A percentile compares a stretch with the other conserved stretches of the same genome.
Evolutionary conservation across 1,140 invertebrate species (phyloP).

Genomic region (Andrena cerasifolii): DNA sequence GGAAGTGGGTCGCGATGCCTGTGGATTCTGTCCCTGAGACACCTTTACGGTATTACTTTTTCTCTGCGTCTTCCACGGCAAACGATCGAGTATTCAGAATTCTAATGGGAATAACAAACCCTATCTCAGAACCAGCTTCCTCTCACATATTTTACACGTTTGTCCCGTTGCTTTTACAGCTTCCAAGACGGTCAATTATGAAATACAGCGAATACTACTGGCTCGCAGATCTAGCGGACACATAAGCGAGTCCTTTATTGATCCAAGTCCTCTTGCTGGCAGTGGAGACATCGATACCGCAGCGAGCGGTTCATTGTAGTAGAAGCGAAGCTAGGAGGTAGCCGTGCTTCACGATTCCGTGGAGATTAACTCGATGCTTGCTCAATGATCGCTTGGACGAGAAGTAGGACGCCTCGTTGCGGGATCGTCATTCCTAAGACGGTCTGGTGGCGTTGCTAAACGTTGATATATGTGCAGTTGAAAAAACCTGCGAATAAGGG

Average conservation of each 20-base stretch:
- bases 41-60: background rate
- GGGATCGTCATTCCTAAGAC: conserved; percentile 30
- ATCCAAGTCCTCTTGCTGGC: background rate
- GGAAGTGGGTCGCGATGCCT: conserved; percentile 46
- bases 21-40: background rate
- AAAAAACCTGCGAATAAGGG: conserved; percentile 21
- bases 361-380: conserved; percentile 18
- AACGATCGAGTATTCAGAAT: background rate
- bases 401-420: conserved; percentile 33
- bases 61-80: background rate
- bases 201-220: background rate
- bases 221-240: background rate
- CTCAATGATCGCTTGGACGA: conserved; percentile 31
- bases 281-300: background rate
- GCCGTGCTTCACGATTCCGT: conserved; percentile 9
- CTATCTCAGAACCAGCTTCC: background rate
- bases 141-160: background rate
- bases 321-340: conserved; percentile 12
- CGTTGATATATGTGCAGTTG: conserved; percentile 16
- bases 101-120: background rate
- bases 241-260: background rate
- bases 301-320: background rate
- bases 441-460: conserved; percentile 36
- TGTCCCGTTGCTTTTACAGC: background rate
- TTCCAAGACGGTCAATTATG: background rate